A percentile compares a stretch with the other conserved stretches of the same genome.
Conservation (phyloP, 2,797 vertebrate genomes). For the Apogon hyalosoma region DNA sequence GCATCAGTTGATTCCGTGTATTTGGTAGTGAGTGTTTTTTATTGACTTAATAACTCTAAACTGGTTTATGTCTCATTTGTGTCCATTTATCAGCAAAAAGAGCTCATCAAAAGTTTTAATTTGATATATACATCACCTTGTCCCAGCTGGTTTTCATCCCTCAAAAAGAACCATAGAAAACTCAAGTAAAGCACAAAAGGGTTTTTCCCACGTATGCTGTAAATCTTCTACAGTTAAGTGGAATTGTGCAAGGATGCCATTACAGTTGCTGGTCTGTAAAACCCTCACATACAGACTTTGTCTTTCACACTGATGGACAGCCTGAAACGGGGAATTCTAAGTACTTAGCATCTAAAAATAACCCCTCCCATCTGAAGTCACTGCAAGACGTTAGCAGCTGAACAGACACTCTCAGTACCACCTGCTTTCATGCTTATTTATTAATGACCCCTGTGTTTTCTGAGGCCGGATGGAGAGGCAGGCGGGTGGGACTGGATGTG, state of each 20-base stretch:
- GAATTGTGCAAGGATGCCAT: slow-evolving; percentile 1
- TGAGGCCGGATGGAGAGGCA: slow-evolving; percentile 35
- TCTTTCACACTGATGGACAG: slow-evolving; percentile 41
- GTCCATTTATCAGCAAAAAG: too few relatives aligned
- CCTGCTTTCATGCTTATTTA: slow-evolving; percentile 74
- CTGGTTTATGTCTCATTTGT: too few relatives aligned
- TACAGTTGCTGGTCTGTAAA: slow-evolving; percentile 21
- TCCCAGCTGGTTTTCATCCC: too few relatives aligned
- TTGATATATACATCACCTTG: too few relatives aligned
- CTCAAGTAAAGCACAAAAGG: too few relatives aligned
- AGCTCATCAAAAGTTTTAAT: too few relatives aligned
- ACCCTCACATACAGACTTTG: slow-evolving; percentile 39
- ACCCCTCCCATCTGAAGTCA: slow-evolving; percentile 47
- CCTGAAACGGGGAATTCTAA: slow-evolving; percentile 59
- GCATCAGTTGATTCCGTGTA: too few relatives aligned
- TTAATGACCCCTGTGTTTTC: slow-evolving; percentile 72
- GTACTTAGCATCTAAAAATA: slow-evolving; percentile 71
- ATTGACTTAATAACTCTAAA: too few relatives aligned
- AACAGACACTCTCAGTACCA: slow-evolving; percentile 63
- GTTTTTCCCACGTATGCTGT: too few relatives aligned
- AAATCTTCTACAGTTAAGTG: too few relatives aligned
- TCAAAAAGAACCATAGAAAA: too few relatives aligned
- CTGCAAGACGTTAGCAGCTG: slow-evolving; percentile 50
- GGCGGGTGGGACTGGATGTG: slow-evolving; percentile 39
- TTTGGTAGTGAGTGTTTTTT: too few relatives aligned